Evolutionary conservation across 2,113 vertebrate species (phyloP).

Genomic region (Scolopax mira): DNA sequence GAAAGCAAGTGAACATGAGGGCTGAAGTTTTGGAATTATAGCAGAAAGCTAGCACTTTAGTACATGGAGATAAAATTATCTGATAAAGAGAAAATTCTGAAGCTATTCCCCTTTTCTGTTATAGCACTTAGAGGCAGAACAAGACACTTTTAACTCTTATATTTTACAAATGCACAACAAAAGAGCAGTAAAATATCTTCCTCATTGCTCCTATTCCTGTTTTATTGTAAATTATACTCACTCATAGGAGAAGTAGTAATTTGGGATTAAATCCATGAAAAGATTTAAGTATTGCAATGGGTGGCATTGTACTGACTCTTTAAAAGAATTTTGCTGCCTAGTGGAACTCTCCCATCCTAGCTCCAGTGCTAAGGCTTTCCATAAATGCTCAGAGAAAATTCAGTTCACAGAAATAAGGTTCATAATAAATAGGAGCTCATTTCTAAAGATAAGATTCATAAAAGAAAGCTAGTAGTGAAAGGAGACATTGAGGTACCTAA

Average conservation of each 20-base stretch:
- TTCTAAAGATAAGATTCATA: background rate
- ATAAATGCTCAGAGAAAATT: background rate
- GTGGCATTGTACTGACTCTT: background rate
- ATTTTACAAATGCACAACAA: background rate
- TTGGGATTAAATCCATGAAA: background rate
- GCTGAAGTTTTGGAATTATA: background rate
- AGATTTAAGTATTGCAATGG: background rate
- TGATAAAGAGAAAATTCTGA: background rate
- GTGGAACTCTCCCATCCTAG: background rate
- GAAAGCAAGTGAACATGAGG: background rate
- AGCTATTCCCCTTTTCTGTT: background rate
- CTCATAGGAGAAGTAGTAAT: background rate
- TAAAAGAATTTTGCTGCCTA: background rate
- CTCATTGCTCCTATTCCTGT: background rate
- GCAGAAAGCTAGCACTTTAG: background rate
- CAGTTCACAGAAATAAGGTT: background rate
- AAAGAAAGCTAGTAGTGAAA: background rate
- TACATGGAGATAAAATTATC: background rate
- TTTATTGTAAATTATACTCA: background rate
- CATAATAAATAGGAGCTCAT: background rate
- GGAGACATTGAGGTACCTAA: background rate
- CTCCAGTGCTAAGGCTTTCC: background rate
- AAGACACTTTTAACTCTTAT: background rate
- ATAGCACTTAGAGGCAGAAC: background rate
- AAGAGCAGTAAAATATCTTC: background rate